Evolutionary conservation across 2,113 vertebrate species (phyloP).

Genomic region (Vicugna pacos): DNA sequence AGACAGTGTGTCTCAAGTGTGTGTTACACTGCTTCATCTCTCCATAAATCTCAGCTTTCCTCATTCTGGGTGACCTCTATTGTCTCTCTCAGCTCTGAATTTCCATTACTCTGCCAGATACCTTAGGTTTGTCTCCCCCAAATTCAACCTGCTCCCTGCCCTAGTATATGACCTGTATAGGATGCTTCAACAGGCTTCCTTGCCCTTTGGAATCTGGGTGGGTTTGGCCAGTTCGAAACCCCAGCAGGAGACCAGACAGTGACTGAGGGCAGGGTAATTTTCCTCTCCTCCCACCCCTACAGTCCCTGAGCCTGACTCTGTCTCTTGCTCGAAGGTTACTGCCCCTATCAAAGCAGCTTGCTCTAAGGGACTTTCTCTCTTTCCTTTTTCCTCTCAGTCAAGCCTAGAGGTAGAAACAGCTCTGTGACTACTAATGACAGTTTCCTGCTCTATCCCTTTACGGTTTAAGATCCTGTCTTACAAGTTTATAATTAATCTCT

Average conservation of each 20-base stretch:
- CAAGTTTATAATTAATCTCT: not conserved
- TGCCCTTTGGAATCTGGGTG: not conserved
- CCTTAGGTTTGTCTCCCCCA: not conserved
- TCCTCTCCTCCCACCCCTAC: not conserved
- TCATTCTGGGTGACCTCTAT: not conserved
- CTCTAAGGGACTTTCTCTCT: not conserved
- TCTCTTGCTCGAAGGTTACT: not conserved
- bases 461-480: not conserved
- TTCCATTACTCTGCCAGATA: not conserved
- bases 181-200: not conserved
- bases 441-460: not conserved
- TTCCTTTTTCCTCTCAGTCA: not conserved
- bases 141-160: not conserved
- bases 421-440: not conserved
- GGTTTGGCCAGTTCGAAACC: not conserved
- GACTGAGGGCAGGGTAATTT: not conserved
- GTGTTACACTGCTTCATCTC: not conserved
- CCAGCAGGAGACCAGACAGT: not conserved
- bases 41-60: not conserved
- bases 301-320: not conserved
- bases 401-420: not conserved
- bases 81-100: not conserved
- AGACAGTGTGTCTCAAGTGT: not conserved
- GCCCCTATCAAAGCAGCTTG: not conserved
- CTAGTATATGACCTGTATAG: not conserved